phyloP scores from a whole-genome alignment of 2,888 invertebrate genomes.

The Pharmacophagus antenor region DNA sequence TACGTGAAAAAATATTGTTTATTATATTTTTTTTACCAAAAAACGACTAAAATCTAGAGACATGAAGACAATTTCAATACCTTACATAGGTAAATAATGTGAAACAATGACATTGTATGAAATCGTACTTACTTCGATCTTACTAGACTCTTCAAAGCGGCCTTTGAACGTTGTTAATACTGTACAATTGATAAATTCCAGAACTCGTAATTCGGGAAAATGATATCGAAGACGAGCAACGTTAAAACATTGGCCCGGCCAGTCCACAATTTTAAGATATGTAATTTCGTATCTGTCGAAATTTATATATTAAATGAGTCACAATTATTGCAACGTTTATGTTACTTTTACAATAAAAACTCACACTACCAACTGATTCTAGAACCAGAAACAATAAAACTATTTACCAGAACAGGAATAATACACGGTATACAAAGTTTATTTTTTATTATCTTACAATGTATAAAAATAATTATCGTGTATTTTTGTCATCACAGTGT shows the following conservation, averaged over 20 bases:
- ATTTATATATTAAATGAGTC: background rate
- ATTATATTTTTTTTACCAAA: no score
- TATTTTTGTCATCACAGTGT: no score
- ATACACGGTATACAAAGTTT: no score
- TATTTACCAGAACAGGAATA: no score
- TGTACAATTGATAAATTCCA: conserved; percentile 63
- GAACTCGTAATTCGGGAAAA: conserved; percentile 53
- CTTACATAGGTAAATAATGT: background rate
- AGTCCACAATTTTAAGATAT: conserved; percentile 53
- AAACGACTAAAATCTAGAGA: no score
- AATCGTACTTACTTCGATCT: conserved; percentile 57
- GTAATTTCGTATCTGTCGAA: conserved; percentile 52
- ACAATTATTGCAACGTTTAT: background rate
- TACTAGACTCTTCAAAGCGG: conserved; percentile 52
- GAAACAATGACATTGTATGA: background rate
- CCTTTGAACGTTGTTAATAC: conserved; percentile 57
- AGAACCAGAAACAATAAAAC: no score
- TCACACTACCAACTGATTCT: no score
- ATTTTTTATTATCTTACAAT: no score
- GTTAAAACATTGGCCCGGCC: conserved; percentile 66
- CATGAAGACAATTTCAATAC: no score
- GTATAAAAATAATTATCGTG: no score
- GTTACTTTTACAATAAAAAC: no score
- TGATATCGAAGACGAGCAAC: conserved; percentile 54
- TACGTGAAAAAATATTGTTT: no score